Percentiles rank a stretch among this genome's conserved stretches.
phyloP scores from a whole-genome alignment of 2,797 vertebrate genomes.

The Perodicticus potto region DNA sequence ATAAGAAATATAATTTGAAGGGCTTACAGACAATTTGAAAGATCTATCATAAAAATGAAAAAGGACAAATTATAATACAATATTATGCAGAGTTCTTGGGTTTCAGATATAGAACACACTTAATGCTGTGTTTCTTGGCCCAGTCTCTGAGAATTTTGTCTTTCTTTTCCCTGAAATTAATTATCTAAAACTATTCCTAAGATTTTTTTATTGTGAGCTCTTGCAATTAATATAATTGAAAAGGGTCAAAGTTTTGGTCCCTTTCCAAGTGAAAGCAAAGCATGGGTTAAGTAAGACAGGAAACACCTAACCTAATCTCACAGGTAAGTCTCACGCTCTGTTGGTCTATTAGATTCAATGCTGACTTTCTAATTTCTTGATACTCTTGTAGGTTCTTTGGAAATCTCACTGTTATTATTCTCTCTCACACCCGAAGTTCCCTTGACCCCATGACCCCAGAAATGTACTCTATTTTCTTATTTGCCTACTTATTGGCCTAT shows the following conservation, averaged over 20 bases:
- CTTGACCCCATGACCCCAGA: not conserved
- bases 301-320: not conserved
- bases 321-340: not conserved
- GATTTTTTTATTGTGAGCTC: not conserved
- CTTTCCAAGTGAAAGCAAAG: not conserved
- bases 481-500: too few relatives aligned
- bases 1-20: not conserved
- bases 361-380: not conserved
- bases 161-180: not conserved
- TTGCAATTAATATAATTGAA: constrained; percentile 4
- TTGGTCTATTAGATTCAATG: not conserved
- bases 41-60: not conserved
- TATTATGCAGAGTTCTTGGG: not conserved
- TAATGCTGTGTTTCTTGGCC: not conserved
- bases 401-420: not conserved
- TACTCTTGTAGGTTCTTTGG: not conserved
- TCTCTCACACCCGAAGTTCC: not conserved
- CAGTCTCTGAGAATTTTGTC: not conserved
- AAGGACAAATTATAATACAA: not conserved
- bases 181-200: not conserved
- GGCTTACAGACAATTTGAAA: not conserved
- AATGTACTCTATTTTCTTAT: not conserved
- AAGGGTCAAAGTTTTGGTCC: not conserved
- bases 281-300: not conserved
- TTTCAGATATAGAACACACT: not conserved